Evolutionary conservation across 2,113 vertebrate genomes (phyloP).

Genomic region (Bettongia penicillata): DNA sequence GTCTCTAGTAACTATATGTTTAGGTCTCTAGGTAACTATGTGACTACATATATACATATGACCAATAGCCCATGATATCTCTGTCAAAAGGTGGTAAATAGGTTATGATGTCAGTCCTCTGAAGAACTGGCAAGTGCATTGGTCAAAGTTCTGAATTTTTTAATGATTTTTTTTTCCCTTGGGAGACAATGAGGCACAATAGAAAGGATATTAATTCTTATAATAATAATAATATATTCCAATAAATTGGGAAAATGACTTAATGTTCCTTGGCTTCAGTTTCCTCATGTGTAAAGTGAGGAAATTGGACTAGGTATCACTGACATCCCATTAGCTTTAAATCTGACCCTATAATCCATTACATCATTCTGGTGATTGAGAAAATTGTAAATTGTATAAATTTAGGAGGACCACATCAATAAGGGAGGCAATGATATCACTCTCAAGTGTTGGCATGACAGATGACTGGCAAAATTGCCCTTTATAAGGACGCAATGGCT

Average conservation of each 20-base stretch:
- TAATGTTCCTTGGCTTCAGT: not conserved
- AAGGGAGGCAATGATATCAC: not conserved
- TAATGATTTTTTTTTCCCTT: not conserved
- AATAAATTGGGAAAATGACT: not conserved
- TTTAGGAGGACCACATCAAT: not conserved
- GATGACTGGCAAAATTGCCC: not conserved
- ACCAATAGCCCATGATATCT: not conserved
- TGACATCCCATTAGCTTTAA: not conserved
- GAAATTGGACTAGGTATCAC: not conserved
- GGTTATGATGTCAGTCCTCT: not conserved
- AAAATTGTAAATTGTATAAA: not conserved
- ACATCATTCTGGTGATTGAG: not conserved
- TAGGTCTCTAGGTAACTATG: too few species aligned
- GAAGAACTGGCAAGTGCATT: not conserved
- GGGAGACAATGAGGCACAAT: not conserved
- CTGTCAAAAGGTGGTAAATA: not conserved
- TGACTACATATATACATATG: too few species aligned
- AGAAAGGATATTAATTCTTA: not conserved
- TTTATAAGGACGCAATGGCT: not conserved
- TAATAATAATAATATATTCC: not conserved
- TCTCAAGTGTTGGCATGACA: not conserved
- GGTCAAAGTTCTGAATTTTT: not conserved
- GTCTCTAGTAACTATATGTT: not conserved
- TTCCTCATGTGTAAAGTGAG: not conserved
- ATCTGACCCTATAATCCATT: not conserved